Evolutionary conservation across 2,888 invertebrate species (phyloP).

Genomic region (Drosophila mimetica): DNA sequence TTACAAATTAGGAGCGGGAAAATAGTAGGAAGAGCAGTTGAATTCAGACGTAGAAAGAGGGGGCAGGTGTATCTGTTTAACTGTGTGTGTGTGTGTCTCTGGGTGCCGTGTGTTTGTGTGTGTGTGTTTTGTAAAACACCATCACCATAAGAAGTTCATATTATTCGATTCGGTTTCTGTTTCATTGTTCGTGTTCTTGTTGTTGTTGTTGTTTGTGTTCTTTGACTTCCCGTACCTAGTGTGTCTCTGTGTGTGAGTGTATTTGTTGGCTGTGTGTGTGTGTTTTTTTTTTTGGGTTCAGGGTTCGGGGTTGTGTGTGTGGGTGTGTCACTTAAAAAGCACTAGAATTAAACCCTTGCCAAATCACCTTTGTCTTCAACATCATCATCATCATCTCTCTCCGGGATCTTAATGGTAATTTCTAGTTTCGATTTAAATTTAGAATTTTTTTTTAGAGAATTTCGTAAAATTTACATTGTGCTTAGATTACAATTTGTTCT

Average conservation of each 20-base stretch:
- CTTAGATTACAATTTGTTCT: constrained; percentile 26
- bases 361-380: constrained; percentile 44
- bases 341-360: constrained; percentile 66
- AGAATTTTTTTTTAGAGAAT: constrained; percentile 17
- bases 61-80: constrained; percentile 1
- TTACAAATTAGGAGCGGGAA: constrained; percentile 47
- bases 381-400: constrained; percentile 37
- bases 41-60: constrained; percentile 41
- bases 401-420: constrained; percentile 23
- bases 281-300: constrained; percentile 1
- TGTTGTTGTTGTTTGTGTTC: constrained; percentile 17
- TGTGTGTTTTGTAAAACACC: constrained; percentile 59
- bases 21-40: constrained; percentile 17
- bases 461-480: constrained; percentile 41
- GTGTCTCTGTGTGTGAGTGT: constrained; percentile 16
- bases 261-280: constrained; percentile 22
- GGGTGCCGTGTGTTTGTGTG: constrained; percentile 22
- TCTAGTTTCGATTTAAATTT: constrained; percentile 28
- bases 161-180: constrained; percentile 8
- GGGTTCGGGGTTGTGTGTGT: constrained; percentile 36
- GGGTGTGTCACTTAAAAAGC: constrained; percentile 64
- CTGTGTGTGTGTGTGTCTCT: constrained; percentile 28
- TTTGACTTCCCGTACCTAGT: constrained; percentile 23
- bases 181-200: constrained; percentile 16
- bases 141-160: constrained; percentile 53